Base-by-base conservation (phyloP, 2,888 invertebrate genomes). In the Cantharis flavilabris region DNA sequence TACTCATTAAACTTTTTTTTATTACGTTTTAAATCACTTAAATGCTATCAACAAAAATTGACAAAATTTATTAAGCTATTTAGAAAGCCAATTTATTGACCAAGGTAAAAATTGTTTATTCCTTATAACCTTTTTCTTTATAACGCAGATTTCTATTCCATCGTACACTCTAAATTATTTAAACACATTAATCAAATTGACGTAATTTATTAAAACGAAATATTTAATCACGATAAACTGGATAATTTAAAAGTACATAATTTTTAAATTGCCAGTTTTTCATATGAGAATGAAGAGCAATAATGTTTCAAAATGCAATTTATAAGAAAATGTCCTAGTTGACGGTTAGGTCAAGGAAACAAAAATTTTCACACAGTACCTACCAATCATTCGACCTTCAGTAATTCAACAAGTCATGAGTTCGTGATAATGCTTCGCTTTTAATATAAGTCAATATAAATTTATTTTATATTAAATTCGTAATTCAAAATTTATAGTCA, bases 361-460 rank as follows among this genome's bases (percentile, higher is more conserved):
- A 18, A 11, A 62, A 16, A 28, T 65, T 72, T 76, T 73, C 76
- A 70, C 70, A 67, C 64, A 76, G 73, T 69, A 49, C 49, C 49
- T 49, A 49, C 76, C 76, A 62, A 76, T 76, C 76, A 73, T 73
- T 76, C 73, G 73, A 70, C 72, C 76, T 63, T 76, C 76, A 67
- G 63, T 62, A 26, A 65, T 23, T 69, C 9, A 16, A 28, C 33
- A 72, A 70, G 64, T 75, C 76, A 69, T 76, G 76, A 70, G n/a
- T 18, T 67, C 65, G 65, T 67, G 65, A 67, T 67, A 23, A 67
- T 67, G n/a, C 65, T 67, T 67, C 65, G 65, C 65, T 67, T 23
- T 67, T 67, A 23, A 67, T 67, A 23, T 67, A 67, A 67, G 26
- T 26, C 20, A 67, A 67, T 67, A 49, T n/a, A 49, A 49, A 49